Percentiles rank a stretch among this genome's conserved stretches.
Evolutionary conservation across 1,140 invertebrate genomes (phyloP).

Genomic region (Drosophila fuyamai): DNA sequence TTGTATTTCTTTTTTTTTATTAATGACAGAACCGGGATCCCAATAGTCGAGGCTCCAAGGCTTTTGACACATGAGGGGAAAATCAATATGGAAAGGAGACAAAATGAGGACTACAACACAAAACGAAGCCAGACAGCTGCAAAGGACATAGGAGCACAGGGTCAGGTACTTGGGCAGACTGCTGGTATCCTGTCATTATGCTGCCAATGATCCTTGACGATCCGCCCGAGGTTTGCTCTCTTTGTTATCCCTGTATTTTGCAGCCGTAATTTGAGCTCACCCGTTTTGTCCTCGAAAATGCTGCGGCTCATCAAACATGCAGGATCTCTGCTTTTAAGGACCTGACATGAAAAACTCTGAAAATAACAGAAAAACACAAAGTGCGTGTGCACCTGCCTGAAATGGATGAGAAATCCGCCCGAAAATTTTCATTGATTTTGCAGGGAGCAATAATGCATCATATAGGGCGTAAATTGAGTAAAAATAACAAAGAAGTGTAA

Average conservation of each 20-base stretch:
- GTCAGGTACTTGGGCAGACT: conserved; percentile 52
- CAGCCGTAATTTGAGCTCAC: conserved; percentile 60
- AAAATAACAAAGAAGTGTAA: conserved; percentile 3
- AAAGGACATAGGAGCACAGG: conserved; percentile 45
- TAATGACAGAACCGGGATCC: conserved; percentile 39
- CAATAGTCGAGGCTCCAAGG: conserved; percentile 36
- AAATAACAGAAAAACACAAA: conserved; percentile 10
- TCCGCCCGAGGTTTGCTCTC: conserved; percentile 23
- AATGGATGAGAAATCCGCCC: conserved; percentile 22
- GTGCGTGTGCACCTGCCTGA: conserved; percentile 24
- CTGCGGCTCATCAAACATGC: conserved; percentile 8
- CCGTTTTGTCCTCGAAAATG: conserved; percentile 11
- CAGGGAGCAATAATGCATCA: conserved; percentile 34
- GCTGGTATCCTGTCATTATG: conserved; percentile 38
- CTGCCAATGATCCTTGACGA: conserved; percentile 32
- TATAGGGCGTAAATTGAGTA: conserved; percentile 4
- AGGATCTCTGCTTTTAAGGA: conserved; percentile 18
- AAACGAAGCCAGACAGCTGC: conserved; percentile 36
- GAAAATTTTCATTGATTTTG: conserved; percentile 22
- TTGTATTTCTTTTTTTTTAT: conserved; percentile 17
- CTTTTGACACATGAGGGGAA: conserved; percentile 28
- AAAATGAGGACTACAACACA: conserved; percentile 20
- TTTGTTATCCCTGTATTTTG: conserved; percentile 18
- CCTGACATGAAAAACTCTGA: conserved; percentile 28
- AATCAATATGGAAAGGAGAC: conserved; percentile 61